Evolutionary conservation across 2,888 invertebrate species (phyloP).

Genomic region (Ernsta delagoae): DNA sequence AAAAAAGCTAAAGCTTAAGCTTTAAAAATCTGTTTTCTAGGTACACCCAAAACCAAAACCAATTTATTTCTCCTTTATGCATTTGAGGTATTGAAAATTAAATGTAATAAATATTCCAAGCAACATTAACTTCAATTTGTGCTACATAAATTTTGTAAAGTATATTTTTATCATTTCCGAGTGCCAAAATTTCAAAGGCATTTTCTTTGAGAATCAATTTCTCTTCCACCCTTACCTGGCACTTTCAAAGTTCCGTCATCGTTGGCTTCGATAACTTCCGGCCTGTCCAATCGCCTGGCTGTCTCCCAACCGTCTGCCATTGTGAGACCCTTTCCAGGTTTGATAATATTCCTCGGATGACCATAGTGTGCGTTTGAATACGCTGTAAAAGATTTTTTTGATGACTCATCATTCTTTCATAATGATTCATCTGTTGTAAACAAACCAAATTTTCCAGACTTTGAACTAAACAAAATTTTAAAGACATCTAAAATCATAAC

Average conservation of each 20-base stretch:
- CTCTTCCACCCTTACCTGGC: constrained; percentile 61
- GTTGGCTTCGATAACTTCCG: constrained; percentile 81
- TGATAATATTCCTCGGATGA: constrained; percentile 86
- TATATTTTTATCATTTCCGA: background rate
- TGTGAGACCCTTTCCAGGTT: constrained; percentile 73
- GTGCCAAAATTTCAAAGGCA: background rate
- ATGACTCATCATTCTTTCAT: background rate
- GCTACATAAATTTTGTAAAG: background rate
- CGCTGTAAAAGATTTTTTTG: constrained; percentile 50
- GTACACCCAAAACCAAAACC: too few species aligned
- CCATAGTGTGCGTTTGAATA: constrained; percentile 88
- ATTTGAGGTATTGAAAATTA: too few species aligned
- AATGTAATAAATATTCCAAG: too few species aligned
- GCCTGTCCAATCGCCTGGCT: constrained; percentile 85
- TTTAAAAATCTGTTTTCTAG: too few species aligned
- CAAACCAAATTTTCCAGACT: background rate
- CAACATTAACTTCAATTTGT: background rate
- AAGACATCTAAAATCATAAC: background rate
- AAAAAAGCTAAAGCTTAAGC: too few species aligned
- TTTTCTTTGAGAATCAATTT: constrained; percentile 15
- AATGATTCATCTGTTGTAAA: background rate
- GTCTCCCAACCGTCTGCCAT: constrained; percentile 89
- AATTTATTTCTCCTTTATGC: too few species aligned
- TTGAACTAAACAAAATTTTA: background rate
- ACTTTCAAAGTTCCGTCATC: constrained; percentile 83